Percentiles rank a stretch among this genome's conserved stretches.
Evolutionary conservation across 2,888 invertebrate genomes (phyloP).

Genomic region (Sialis lutaria): DNA sequence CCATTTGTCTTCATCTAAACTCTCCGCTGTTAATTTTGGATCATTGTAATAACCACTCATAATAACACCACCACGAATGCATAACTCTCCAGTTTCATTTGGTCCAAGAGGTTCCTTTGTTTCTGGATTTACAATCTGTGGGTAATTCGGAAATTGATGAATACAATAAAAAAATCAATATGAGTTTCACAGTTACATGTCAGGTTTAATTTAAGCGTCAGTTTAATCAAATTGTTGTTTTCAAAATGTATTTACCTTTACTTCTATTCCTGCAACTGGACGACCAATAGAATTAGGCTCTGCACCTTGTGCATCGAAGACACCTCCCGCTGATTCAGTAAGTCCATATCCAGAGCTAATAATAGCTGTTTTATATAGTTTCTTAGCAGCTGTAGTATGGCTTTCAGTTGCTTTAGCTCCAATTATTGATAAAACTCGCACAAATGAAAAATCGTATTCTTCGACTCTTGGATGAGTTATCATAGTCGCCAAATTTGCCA

Average conservation of each 20-base stretch:
- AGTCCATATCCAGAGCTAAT: not conserved
- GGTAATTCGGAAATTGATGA: too few relatives aligned
- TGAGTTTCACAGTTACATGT: too few relatives aligned
- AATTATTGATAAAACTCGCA: not conserved
- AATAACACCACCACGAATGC: not conserved
- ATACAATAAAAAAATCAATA: too few relatives aligned
- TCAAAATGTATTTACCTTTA: not conserved
- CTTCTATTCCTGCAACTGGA: not conserved
- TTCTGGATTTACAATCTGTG: not conserved
- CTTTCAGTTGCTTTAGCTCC: not conserved
- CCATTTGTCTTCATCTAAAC: conserved; percentile 28
- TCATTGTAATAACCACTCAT: conserved; percentile 28
- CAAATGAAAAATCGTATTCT: not conserved
- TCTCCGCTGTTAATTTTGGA: conserved; percentile 24
- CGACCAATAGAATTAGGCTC: not conserved
- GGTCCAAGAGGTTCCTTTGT: not conserved
- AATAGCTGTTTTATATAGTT: not conserved
- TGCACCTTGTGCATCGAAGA: not conserved
- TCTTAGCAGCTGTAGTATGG: not conserved
- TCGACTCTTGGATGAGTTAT: not conserved
- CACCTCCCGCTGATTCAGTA: not conserved
- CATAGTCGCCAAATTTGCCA: too few relatives aligned
- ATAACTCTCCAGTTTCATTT: conserved; percentile 1
- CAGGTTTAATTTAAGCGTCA: too few relatives aligned
- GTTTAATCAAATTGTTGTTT: too few relatives aligned